Conservation (phyloP, 1,140 invertebrate species). For the Elymnias hypermnestra region DNA sequence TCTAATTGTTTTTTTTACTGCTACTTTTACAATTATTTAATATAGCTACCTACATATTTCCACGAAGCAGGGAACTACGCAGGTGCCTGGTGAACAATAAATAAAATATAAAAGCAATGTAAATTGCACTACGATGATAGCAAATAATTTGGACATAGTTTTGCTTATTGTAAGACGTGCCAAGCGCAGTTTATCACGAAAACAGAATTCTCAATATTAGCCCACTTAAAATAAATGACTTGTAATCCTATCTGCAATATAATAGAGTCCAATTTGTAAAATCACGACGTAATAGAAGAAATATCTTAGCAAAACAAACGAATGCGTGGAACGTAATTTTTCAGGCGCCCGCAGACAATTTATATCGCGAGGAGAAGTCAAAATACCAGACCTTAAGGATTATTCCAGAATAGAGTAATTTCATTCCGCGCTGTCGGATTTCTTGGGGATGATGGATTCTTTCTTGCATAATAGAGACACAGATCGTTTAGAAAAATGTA, state of each 20-base stretch:
- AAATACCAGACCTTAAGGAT: slow-evolving; percentile 26
- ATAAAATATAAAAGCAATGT: no score
- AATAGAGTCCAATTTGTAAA: slow-evolving; percentile 6
- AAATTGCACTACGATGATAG: no score
- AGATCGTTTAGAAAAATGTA: not conserved
- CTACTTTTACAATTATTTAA: no score
- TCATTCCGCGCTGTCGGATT: slow-evolving; percentile 9
- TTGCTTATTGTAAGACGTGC: not conserved
- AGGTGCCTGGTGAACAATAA: no score
- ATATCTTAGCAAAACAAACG: slow-evolving; percentile 35
- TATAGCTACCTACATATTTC: no score
- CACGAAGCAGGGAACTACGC: no score
- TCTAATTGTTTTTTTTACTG: no score
- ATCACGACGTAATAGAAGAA: slow-evolving; percentile 7
- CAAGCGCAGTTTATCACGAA: slow-evolving; percentile 9
- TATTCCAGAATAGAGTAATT: slow-evolving; percentile 21
- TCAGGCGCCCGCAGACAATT: slow-evolving; percentile 41
- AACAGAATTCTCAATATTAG: slow-evolving; percentile 13
- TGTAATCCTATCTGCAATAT: not conserved
- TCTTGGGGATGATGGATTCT: slow-evolving; percentile 3
- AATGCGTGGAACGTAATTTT: slow-evolving; percentile 39
- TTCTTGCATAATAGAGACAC: slow-evolving; percentile 3
- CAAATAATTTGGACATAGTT: slow-evolving; percentile 1
- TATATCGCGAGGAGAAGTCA: slow-evolving; percentile 33
- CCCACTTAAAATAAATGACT: not conserved